These are phyloP conservation scores for Pasiphila rectangulata DNA, from an alignment of 2,888 invertebrate species.

Conservation along the genomic window DNA sequence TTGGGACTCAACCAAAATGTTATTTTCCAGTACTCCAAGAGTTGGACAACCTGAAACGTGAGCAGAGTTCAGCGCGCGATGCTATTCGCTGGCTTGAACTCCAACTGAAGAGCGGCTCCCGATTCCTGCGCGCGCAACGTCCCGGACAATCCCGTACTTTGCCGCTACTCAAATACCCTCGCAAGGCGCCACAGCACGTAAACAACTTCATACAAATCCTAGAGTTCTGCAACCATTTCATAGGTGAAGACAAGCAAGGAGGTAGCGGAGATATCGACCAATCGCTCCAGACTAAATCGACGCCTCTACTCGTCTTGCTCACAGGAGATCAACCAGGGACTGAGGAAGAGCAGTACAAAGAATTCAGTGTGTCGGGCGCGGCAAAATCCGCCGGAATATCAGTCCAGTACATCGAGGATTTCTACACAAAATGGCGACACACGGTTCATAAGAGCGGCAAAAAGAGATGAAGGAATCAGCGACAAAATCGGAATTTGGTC, in stretches of 20 bases:
- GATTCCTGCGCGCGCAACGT: conserved; percentile 92
- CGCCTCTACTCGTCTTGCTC: conserved; percentile 87
- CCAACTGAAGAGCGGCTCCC: conserved; percentile 92
- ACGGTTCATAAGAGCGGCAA: conserved; percentile 75
- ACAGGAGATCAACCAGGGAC: conserved; percentile 81
- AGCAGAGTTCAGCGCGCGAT: conserved; percentile 91
- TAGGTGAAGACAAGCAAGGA: conserved; percentile 63
- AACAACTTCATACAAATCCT: conserved; percentile 90
- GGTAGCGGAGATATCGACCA: conserved; percentile 64
- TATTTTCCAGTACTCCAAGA: conserved; percentile 89
- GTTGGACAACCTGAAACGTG: conserved; percentile 92
- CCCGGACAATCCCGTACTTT: conserved; percentile 89
- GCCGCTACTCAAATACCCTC: conserved; percentile 76
- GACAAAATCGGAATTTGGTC: conserved; percentile 49
- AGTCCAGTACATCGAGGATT: conserved; percentile 89
- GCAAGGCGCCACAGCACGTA: conserved; percentile 68
- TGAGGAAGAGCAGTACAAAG: conserved; percentile 78
- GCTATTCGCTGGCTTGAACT: conserved; percentile 96
- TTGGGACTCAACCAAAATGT: too few species aligned
- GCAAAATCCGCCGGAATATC: conserved; percentile 90
- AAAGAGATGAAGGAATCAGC: conserved; percentile 65
- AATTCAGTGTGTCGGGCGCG: conserved; percentile 88
- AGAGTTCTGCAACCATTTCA: conserved; percentile 91
- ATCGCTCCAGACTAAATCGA: conserved; percentile 57
- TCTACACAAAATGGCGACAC: conserved; percentile 92